A percentile compares a stretch with the other conserved stretches of the same genome.
Evolutionary conservation across 2,888 invertebrate species (phyloP).

Genomic region (Caenorhabditis sp.): DNA sequence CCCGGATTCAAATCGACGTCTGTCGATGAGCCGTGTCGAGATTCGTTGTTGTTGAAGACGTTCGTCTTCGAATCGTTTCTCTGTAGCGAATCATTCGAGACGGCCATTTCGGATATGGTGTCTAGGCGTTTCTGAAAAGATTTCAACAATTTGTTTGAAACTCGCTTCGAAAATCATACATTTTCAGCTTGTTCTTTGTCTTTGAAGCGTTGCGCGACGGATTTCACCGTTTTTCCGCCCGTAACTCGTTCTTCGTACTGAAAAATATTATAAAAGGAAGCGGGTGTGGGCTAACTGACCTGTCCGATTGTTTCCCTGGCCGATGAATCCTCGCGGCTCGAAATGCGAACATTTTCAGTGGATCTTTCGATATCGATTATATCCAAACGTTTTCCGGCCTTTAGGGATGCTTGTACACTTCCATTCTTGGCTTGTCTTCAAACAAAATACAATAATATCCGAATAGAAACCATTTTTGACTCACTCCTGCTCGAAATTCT

Average conservation of each 20-base stretch:
- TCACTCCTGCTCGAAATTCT: constrained; percentile 50
- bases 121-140: constrained; percentile 63
- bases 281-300: background rate
- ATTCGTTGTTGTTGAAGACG: constrained; percentile 37
- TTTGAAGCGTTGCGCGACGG: constrained; percentile 29
- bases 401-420: constrained; percentile 5
- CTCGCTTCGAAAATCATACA: constrained; percentile 7
- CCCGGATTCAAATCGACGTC: constrained; percentile 67
- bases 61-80: constrained; percentile 66
- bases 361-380: constrained; percentile 21
- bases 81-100: constrained; percentile 57
- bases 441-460: too few species aligned
- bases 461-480: too few species aligned
- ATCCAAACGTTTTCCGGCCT: constrained; percentile 14
- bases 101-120: constrained; percentile 62
- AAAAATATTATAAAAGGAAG: background rate
- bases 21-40: background rate
- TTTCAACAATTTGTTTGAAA: too few species aligned
- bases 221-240: background rate
- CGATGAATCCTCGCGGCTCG: constrained; percentile 33
- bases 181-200: constrained; percentile 33
- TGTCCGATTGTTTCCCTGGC: constrained; percentile 46
- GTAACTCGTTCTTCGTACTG: constrained; percentile 39
- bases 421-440: constrained; percentile 43
- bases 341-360: constrained; percentile 2